These are phyloP conservation scores for Butastur rufipennis DNA, from an alignment of 2,113 vertebrate species.

Conservation along the genomic window DNA sequence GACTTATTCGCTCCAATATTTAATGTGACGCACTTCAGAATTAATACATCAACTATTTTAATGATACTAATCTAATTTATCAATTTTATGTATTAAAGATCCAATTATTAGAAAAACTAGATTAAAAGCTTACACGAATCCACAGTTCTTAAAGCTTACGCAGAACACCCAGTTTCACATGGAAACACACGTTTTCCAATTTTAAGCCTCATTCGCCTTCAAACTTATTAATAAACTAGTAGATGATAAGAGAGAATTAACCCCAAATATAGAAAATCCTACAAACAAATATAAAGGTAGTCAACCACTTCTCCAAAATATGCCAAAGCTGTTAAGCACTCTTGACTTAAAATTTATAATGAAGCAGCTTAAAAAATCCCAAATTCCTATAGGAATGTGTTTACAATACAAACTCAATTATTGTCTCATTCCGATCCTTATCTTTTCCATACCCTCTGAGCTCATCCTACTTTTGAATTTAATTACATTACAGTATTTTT, in stretches of 20 bases:
- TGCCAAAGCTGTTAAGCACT: background rate
- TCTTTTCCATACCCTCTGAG: background rate
- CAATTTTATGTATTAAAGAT: background rate
- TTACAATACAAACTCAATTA: conserved; percentile 34
- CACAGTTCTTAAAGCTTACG: no score
- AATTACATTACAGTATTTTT: conserved; percentile 47
- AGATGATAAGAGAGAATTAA: background rate
- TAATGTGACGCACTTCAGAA: background rate
- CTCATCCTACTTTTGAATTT: conserved; percentile 23
- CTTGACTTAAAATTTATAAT: background rate
- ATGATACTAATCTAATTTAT: background rate
- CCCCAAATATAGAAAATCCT: background rate
- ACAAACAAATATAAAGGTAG: background rate
- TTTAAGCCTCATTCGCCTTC: background rate
- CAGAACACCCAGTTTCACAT: background rate
- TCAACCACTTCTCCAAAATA: background rate
- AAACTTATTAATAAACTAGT: background rate
- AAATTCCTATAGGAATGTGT: background rate
- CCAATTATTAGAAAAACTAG: background rate
- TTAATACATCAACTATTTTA: background rate
- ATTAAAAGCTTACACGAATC: background rate
- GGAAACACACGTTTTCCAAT: background rate
- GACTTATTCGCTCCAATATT: background rate
- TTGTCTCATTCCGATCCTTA: background rate
- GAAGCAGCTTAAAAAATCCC: background rate